A percentile compares a stretch with the other conserved stretches of the same genome.
Conservation (phyloP, 2,113 vertebrate species). For the Ploceus nigricollis region DNA sequence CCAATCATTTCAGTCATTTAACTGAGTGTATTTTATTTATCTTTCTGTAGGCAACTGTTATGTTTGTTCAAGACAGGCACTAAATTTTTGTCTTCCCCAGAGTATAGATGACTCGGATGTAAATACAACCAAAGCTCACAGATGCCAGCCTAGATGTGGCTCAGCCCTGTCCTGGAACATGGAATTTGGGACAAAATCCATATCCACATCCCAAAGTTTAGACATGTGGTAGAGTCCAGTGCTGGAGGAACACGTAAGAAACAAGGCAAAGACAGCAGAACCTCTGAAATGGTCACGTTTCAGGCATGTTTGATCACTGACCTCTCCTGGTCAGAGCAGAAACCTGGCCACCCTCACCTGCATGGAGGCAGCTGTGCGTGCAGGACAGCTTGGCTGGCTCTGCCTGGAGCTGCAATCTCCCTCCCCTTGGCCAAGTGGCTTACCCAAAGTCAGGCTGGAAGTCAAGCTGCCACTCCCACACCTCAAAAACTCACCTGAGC, state of each 20-base stretch:
- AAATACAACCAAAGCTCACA: background rate
- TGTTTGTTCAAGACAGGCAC: background rate
- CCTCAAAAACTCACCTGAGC: background rate
- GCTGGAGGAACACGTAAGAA: background rate
- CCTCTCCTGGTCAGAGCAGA: background rate
- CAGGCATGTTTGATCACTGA: background rate
- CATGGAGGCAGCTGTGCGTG: background rate
- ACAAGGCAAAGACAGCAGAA: background rate
- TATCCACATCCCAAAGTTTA: background rate
- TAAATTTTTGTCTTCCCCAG: background rate
- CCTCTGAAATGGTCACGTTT: accelerated
- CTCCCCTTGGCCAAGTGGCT: background rate
- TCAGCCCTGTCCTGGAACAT: background rate
- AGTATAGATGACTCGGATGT: background rate
- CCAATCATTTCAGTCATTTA: background rate
- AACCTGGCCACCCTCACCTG: background rate
- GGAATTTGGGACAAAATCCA: background rate
- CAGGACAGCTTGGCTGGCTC: background rate
- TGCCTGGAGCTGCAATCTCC: background rate
- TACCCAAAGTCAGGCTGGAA: background rate
- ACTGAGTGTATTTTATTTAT: background rate
- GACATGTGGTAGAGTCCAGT: background rate
- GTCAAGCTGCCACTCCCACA: background rate
- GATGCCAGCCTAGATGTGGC: background rate
- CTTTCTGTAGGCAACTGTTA: background rate